Conservation (phyloP, 2,113 vertebrate species). For the Serilophus lunatus region DNA sequence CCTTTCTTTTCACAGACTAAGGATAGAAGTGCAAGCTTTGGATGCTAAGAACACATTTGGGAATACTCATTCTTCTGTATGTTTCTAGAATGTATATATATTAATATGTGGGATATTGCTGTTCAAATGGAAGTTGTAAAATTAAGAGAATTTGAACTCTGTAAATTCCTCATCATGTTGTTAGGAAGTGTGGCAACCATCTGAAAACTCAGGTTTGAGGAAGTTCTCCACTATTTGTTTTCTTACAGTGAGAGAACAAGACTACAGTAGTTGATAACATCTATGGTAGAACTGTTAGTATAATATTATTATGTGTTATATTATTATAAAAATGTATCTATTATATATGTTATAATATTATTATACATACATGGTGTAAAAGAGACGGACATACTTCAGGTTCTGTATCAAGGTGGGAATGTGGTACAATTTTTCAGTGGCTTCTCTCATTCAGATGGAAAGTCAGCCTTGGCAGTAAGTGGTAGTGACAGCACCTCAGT, state of each 20-base stretch:
- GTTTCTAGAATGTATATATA: neutral
- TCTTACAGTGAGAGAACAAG: neutral
- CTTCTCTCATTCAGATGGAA: neutral
- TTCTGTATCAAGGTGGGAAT: neutral
- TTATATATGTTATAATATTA: no score
- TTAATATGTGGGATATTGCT: neutral
- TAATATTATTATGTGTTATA: no score
- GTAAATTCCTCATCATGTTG: neutral
- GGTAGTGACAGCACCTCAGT: neutral
- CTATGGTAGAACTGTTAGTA: neutral
- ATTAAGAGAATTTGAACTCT: neutral
- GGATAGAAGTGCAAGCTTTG: neutral
- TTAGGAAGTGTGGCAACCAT: neutral
- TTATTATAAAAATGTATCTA: no score
- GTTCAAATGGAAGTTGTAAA: neutral
- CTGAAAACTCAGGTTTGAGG: neutral
- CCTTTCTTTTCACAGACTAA: neutral
- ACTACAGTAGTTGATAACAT: neutral
- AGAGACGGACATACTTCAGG: neutral
- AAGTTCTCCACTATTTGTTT: neutral
- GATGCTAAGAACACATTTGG: neutral
- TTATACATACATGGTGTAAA: neutral
- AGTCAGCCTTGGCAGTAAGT: neutral
- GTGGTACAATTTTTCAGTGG: neutral
- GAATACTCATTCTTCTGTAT: neutral